Percentiles rank a stretch among this genome's conserved stretches.
Conservation (phyloP, 2,888 invertebrate genomes). For the Sinopyrophorus schimmeli region DNA sequence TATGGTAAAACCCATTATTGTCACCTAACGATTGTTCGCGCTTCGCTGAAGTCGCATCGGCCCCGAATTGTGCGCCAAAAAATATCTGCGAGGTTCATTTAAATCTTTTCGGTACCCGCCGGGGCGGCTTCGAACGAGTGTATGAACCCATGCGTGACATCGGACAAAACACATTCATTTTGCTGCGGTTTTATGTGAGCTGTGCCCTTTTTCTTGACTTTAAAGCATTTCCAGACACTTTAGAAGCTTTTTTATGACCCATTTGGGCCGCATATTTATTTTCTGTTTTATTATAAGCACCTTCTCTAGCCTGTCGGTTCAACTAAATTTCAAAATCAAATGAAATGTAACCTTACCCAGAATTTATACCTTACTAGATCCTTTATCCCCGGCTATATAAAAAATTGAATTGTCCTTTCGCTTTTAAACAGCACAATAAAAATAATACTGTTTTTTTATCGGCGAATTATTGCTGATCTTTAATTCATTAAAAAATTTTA, state of each 20-base stretch:
- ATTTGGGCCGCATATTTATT: conserved; percentile 16
- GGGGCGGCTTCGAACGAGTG: conserved; percentile 27
- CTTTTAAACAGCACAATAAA: too few relatives aligned
- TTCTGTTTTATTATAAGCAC: conserved; percentile 16
- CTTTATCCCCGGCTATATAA: too few relatives aligned
- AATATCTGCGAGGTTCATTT: conserved; percentile 31
- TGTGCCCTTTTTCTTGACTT: conserved; percentile 27
- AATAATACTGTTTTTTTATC: too few relatives aligned
- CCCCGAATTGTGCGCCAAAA: conserved; percentile 25
- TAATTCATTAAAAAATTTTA: too few relatives aligned
- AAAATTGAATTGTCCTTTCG: too few relatives aligned
- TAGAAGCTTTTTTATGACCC: conserved; percentile 19
- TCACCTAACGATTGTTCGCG: conserved; percentile 25
- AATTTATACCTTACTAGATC: too few relatives aligned
- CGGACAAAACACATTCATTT: conserved; percentile 34
- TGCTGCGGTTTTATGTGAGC: conserved; percentile 27
- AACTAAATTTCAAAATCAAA: too few relatives aligned
- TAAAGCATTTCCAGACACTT: conserved; percentile 26
- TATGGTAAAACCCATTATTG: conserved; percentile 29
- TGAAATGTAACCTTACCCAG: too few relatives aligned
- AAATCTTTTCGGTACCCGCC: conserved; percentile 29
- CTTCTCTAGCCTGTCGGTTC: too few relatives aligned
- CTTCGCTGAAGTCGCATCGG: conserved; percentile 26
- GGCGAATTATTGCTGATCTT: too few relatives aligned
- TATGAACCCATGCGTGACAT: conserved; percentile 32